Base-by-base conservation (phyloP, 2,888 invertebrate species). In the Empis livida region DNA sequence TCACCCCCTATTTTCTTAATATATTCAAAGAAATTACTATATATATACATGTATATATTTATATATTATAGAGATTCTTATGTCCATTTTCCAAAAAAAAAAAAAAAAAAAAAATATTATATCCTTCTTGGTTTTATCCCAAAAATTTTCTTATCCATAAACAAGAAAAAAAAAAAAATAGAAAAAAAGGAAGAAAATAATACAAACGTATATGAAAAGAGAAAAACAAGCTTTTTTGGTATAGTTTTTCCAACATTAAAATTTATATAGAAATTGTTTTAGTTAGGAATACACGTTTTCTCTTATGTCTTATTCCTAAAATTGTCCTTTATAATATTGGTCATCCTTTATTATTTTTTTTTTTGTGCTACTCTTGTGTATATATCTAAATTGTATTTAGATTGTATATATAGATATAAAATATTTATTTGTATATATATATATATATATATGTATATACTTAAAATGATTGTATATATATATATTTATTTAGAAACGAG, bases 291-390 rank as follows among this genome's bases (percentile, higher is more conserved):
- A 27, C 23, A 41, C 27, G 27, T 41, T 16, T 38, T 27, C 27
- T 20, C 41, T 41, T 41, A 41, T 41, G 41, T 41, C 41, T 41
- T 41, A 41, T 41, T 41, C 11, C 20, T 27, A 14, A 41, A 23
- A 41, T 20, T 41, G 20, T 35, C 35, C 35, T 35, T 35, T 35
- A 35, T 35, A 27, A 27, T 27, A 27, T 27, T 27, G 23, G 23
- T 27, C 23, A 27, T 27, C 23, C 8, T 27, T 27, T 27, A 8
- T 27, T 27, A 20, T 20, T 20, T 5, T 20, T 5, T 5, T 5
- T 20, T 5, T 20, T 5, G 20, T 20, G 4, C 20, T 20, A 20
- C 20, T 20, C 3, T 20, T 5, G 20, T 27, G 9, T 27, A 27
- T 27, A 27, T 27, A 27, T 27, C 23, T 27, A 27, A 27, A 27